Evolutionary conservation across 2,888 invertebrate genomes (phyloP).

Genomic region (Ochropleura leucogaster): DNA sequence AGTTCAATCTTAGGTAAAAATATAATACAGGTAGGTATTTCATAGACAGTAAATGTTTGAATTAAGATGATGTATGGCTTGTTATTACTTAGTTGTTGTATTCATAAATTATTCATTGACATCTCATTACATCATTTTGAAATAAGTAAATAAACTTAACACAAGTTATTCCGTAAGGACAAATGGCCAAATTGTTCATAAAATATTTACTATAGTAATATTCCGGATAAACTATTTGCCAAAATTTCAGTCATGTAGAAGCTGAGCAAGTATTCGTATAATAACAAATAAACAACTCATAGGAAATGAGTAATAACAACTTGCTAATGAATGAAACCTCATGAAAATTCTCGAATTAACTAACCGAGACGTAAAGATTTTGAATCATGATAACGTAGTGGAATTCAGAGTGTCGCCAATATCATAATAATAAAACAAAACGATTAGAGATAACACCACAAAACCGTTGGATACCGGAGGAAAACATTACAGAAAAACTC

Average conservation of each 20-base stretch:
- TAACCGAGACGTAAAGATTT: constrained; percentile 43
- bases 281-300: constrained; percentile 24
- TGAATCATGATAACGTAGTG: constrained; percentile 20
- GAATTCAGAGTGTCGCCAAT: constrained; percentile 39
- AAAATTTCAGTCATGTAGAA: not conserved
- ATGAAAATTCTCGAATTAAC: constrained; percentile 36
- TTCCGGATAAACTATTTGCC: not conserved
- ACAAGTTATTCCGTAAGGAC: not conserved
- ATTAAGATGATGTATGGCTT: constrained; percentile 3
- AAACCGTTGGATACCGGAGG: constrained; percentile 11
- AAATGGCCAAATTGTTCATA: not conserved
- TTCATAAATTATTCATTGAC: constrained; percentile 38
- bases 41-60: constrained; percentile 1
- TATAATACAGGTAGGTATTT: constrained; percentile 8
- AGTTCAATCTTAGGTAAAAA: not conserved
- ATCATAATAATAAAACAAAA: constrained; percentile 58
- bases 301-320: not conserved
- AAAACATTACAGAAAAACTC: constrained; percentile 36
- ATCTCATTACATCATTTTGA: constrained; percentile 22
- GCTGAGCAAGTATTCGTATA: not conserved
- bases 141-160: constrained; percentile 6
- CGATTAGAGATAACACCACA: constrained; percentile 45
- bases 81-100: not conserved
- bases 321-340: constrained; percentile 21
- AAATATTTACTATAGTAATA: not conserved